Percentiles rank a stretch among this genome's conserved stretches.
phyloP scores from a whole-genome alignment of 2,888 invertebrate species.

The Pheosia gnoma region DNA sequence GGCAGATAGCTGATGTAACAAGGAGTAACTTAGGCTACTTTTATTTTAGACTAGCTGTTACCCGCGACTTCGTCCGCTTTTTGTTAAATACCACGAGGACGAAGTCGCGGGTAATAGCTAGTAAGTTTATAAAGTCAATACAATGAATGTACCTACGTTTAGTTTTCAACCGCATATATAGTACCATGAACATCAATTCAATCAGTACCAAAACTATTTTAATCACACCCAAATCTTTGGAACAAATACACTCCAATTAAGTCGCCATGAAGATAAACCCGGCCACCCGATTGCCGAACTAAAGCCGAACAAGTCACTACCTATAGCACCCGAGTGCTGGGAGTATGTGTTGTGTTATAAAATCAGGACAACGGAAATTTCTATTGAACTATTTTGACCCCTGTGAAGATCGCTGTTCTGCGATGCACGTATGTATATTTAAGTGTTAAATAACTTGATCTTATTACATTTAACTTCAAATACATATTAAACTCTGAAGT shows the following conservation, averaged over 20 bases:
- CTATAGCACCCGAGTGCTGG: slow-evolving; percentile 24
- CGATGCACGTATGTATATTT: too few species aligned
- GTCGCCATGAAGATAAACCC: slow-evolving; percentile 44
- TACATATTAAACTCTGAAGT: too few species aligned
- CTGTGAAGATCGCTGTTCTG: background rate
- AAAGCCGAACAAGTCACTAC: slow-evolving; percentile 24
- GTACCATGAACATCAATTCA: slow-evolving; percentile 14
- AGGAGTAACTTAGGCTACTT: too few species aligned
- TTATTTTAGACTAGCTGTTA: too few species aligned
- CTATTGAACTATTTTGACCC: background rate
- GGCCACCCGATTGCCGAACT: slow-evolving; percentile 36
- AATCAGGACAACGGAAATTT: background rate
- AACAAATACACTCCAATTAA: slow-evolving; percentile 40
- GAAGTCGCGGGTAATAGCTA: too few species aligned
- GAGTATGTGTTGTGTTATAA: background rate
- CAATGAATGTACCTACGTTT: too few species aligned
- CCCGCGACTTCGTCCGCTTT: too few species aligned
- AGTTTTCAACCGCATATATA: background rate
- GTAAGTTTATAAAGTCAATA: too few species aligned
- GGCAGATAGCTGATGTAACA: too few species aligned
- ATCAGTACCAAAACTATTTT: slow-evolving; percentile 19
- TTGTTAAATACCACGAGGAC: too few species aligned
- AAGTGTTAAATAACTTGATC: too few species aligned
- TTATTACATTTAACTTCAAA: too few species aligned
- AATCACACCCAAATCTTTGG: slow-evolving; percentile 35